Base-by-base conservation (phyloP, 1,140 invertebrate species). In the Heliothis subflexa region DNA sequence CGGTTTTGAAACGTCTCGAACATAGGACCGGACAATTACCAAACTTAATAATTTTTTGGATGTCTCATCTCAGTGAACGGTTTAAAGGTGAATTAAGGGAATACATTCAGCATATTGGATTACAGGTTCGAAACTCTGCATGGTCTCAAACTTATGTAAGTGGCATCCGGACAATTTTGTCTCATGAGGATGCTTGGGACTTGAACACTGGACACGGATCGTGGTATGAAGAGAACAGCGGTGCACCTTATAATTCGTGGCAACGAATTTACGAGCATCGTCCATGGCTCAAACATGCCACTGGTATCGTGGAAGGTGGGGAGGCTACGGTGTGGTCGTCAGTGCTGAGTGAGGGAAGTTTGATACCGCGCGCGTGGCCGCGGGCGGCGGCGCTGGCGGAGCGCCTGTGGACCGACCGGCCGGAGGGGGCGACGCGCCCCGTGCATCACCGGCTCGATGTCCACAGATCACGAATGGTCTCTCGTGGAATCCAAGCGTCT, bases 151-250 rank as follows among this genome's bases (percentile, higher is more conserved):
- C 97, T 0, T 86, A 97, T 16, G 94, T 96, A 25, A 96, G 96
- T 78, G 97, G 97, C 1, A 96, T 97, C 83, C 95, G 96, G 52
- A 95, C 97, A n/a, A 97, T 98, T 47, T 91, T 97, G 72, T 97
- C 97, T 0, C 97, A 98, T 85, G 96, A 97, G 50, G 97, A 98
- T 84, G 96, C 96, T 7, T 97, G 97, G 97, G 97, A 98, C 89
- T 95, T 98, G 54, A 97, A 98, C 81, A 97, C 97, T 81, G 97
- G 97, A 0, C 97, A 96, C 82, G 97, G 97, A 12, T 95, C 95
- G 47, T 98, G 97, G 97, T 91, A 97, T 33, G 96, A 96, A 82
- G 89, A 85, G 21, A 96, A 95, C 0, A 96, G 96, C 13, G 97
- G 97, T 80, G 96, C 96, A 1, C 96, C 97, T 1, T 98, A 97